Evolutionary conservation across 35 echinoderm and acorn worm species (phyloP), one percentile per base, ranked within the genome.

Genomic region (Chiridota heheva): DNA sequence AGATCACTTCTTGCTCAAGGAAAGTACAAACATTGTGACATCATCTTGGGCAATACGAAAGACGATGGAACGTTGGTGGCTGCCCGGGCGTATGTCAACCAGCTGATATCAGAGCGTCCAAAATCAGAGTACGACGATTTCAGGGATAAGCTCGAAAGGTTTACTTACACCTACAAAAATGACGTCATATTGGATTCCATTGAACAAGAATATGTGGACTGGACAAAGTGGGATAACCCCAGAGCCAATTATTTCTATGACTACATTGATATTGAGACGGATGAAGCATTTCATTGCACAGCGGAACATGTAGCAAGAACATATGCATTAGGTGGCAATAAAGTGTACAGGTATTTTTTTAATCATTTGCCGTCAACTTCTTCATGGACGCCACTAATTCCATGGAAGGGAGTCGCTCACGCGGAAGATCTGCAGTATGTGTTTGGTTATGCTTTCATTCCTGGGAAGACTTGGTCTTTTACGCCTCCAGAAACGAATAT

Each of bases 131-230:
- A 69, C 33, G 65, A 37, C 18, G 42, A 36, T 85, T 87, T 87
- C 74, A 41, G 60, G 17, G 85, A 87, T 28, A 13, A 32, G 2
- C 39, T 87, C 1, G 44, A 26, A 8, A 28, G 70, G 16, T 87
- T 80, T 34, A 87, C 75, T 16, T 87, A 80, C 64, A 87, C 85
- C 10, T 87, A 87, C 42, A 57, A 45, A 31, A 87, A 87, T 60
- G 75, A 87, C 32, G 39, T 87, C 60, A 80, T 87, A 44, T 32
- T 87, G 15, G 45, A 87, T 41, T 24, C 61, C 8, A 87, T 87
- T 37, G 70, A 40, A 27, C 85, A 87, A 35, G 36, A 87, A 31
- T 86, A 87, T 65, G 45, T 87, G 17, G 85, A 87, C 58, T 87
- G 85, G 85, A 78, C 39, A 20, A 1, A 80, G 5, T 59, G 62